These are phyloP conservation scores for Acyrthosiphon pisum DNA, from an alignment of 1,140 invertebrate genomes.

Conservation along the genomic window DNA sequence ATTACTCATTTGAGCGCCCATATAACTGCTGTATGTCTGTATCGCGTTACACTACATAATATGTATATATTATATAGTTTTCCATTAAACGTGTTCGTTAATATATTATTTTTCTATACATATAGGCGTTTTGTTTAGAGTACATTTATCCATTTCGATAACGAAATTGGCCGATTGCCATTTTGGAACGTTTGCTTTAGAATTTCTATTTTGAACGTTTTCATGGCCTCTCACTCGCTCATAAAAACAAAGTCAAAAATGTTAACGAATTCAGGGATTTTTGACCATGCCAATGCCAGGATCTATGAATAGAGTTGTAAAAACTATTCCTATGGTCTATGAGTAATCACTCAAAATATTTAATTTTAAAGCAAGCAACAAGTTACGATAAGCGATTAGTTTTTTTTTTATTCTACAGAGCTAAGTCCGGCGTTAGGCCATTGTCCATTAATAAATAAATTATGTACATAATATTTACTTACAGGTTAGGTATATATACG, in stretches of 20 bases:
- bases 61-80: no score
- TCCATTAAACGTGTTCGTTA: background rate
- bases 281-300: background rate
- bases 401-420: no score
- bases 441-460: background rate
- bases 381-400: no score
- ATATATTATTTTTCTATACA: background rate
- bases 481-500: background rate
- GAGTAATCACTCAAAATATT: background rate
- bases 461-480: background rate
- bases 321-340: background rate
- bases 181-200: conserved; percentile 2
- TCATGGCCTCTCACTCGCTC: background rate
- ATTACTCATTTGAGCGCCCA: background rate
- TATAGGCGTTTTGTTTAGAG: background rate
- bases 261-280: conserved; percentile 33
- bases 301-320: conserved; percentile 39
- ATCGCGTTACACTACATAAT: background rate
- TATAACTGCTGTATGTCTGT: background rate
- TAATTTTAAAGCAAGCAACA: background rate
- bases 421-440: no score
- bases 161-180: conserved; percentile 21
- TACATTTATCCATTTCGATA: conserved; percentile 30
- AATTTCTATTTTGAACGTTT: conserved; percentile 41
- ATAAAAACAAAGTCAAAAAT: conserved; percentile 29